Evolutionary conservation across 1,140 invertebrate genomes (phyloP).

Genomic region (Heterodera schachtii): DNA sequence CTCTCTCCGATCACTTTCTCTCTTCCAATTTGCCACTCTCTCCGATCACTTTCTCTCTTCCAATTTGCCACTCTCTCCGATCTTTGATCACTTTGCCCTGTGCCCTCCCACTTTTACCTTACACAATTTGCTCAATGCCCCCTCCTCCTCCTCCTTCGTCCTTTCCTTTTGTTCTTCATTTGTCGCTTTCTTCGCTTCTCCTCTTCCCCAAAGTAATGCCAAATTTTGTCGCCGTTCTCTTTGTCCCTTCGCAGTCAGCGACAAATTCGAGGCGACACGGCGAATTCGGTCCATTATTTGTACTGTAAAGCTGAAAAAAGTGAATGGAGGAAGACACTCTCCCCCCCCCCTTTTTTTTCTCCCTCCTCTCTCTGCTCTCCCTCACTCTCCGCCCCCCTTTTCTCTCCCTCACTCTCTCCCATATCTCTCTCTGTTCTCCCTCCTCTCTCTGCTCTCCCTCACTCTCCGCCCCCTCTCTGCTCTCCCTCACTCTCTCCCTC

Average conservation of each 20-base stretch:
- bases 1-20: neutral
- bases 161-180: too few relatives aligned
- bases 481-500: too few relatives aligned
- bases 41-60: neutral
- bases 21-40: neutral
- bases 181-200: neutral
- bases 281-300: neutral
- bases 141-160: neutral
- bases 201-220: neutral
- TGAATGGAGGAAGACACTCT: neutral
- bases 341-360: too few relatives aligned
- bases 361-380: too few relatives aligned
- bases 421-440: too few relatives aligned
- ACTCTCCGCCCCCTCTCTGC: too few relatives aligned
- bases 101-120: neutral
- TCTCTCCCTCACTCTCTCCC: too few relatives aligned
- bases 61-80: neutral
- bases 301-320: neutral
- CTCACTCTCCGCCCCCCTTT: too few relatives aligned
- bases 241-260: neutral
- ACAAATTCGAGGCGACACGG: neutral
- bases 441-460: too few relatives aligned
- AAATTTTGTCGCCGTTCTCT: neutral
- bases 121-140: conserved; percentile 7
- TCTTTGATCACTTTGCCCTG: too few relatives aligned